Conservation (phyloP, 2,113 vertebrate genomes). For the Misgurnus anguillicaudatus region DNA sequence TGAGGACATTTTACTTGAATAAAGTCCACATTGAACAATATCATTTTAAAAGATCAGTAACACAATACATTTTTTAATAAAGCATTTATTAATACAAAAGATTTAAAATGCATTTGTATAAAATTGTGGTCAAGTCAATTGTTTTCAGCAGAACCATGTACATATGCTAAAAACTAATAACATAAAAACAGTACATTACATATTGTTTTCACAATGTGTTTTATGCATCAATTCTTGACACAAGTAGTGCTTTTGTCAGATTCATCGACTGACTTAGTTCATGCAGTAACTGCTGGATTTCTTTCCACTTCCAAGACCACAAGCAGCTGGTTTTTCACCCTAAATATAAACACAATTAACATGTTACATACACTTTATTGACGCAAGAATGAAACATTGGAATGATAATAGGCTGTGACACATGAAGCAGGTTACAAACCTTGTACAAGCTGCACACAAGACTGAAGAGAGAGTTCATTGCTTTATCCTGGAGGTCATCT, state of each 20-base stretch:
- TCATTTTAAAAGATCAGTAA: neutral
- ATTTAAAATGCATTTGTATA: neutral
- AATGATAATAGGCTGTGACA: slow-evolving; percentile 40
- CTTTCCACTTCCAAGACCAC: slow-evolving; percentile 49
- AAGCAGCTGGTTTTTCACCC: slow-evolving; percentile 73
- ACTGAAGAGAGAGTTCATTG: slow-evolving; percentile 67
- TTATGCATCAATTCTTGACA: neutral
- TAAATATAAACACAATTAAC: slow-evolving; percentile 53
- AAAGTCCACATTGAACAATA: slow-evolving; percentile 19
- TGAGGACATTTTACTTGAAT: neutral
- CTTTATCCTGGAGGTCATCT: slow-evolving; percentile 66
- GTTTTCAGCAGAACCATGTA: neutral
- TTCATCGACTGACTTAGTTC: slow-evolving; percentile 16
- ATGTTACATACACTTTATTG: neutral
- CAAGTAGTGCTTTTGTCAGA: slow-evolving; percentile 5
- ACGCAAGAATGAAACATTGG: neutral
- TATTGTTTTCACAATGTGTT: neutral
- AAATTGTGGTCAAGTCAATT: neutral
- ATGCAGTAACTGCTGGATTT: slow-evolving; percentile 59
- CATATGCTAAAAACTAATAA: neutral
- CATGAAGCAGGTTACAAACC: slow-evolving; percentile 64
- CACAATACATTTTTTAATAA: neutral
- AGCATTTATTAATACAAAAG: neutral
- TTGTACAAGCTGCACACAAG: slow-evolving; percentile 80
- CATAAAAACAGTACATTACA: neutral